Evolutionary conservation across 2,113 vertebrate species (phyloP), one percentile per base, ranked within the genome.

Genomic region (Leucoraja erinaceus): DNA sequence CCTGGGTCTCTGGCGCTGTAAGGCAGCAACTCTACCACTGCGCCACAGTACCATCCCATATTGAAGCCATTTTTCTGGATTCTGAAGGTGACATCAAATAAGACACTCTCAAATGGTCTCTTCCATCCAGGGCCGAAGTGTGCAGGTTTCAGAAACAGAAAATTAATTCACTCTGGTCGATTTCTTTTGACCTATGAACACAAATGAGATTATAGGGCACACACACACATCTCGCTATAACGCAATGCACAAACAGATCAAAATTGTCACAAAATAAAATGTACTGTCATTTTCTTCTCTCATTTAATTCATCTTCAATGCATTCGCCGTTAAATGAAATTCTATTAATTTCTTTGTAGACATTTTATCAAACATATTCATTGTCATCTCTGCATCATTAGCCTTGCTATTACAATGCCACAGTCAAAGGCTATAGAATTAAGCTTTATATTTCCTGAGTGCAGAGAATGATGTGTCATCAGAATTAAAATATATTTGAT

Each of bases 401-500:
- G 38, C 22, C 68, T 74, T 72, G 31, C 90, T 74, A 47, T 72
- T 72, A 91, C 20, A 72, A 54, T 14, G 22, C 33, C 68, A 11
- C 20, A 25, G 33, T 54, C n/a, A 91, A 47, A 70, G 70, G 68
- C 66, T 47, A 47, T 47, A 47, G 0, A 47, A n/a, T n/a, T 47
- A 54, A 91, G 66, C 90, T 72, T 22, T 47, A 22, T 54, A 68
- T 91, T 91, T 88, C 59, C 61, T 63, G 83, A 88, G 33, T 72
- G 68, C 33, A 54, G 68, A 47, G 18, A 91, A 91, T 72, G 68
- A 28, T 91, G 68, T 91, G 31, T 72, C 66, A 70, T 72, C 33
- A 91, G 66, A 72, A 72, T 91, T 91, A 74, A 91, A 54, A 72
- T 63, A 91, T 72, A 91, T 72, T 91, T 54, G 68, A 91, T 88